Conservation (phyloP, 2,888 invertebrate species). For the Cheilosia vulpina region DNA sequence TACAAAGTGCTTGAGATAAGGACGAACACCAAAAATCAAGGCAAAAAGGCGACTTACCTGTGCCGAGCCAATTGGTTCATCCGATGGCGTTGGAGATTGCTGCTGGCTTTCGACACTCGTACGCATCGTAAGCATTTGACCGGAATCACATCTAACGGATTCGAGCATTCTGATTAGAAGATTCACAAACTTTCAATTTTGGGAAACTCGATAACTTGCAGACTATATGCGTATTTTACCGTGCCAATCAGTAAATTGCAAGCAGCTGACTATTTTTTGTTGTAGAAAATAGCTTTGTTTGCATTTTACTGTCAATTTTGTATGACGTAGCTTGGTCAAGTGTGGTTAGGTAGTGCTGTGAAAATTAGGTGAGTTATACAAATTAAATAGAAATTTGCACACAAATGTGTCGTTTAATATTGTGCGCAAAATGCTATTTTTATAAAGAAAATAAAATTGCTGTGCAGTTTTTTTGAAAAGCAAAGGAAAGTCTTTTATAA, state of each 20-base stretch:
- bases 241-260: conserved; percentile 62
- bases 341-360: conserved; percentile 37
- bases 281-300: conserved; percentile 74
- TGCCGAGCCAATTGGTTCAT: conserved; percentile 60
- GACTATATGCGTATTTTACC: conserved; percentile 49
- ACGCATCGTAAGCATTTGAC: conserved; percentile 61
- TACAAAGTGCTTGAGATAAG: conserved; percentile 1
- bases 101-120: conserved; percentile 62
- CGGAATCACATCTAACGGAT: conserved; percentile 61
- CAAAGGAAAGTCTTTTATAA: too few species aligned
- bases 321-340: conserved; percentile 54
- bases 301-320: conserved; percentile 60
- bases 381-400: neutral
- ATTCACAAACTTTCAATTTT: conserved; percentile 37
- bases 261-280: conserved; percentile 73
- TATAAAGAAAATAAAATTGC: too few species aligned
- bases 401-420: too few species aligned
- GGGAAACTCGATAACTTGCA: conserved; percentile 32
- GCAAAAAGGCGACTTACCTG: conserved; percentile 45
- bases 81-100: conserved; percentile 62
- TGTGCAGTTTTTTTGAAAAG: too few species aligned
- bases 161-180: conserved; percentile 59
- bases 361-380: too few species aligned
- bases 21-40: conserved; percentile 1
- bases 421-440: too few species aligned